Percentiles rank a stretch among this genome's conserved stretches.
Evolutionary conservation across 2,113 vertebrate genomes (phyloP).

Genomic region (Scortum barcoo): DNA sequence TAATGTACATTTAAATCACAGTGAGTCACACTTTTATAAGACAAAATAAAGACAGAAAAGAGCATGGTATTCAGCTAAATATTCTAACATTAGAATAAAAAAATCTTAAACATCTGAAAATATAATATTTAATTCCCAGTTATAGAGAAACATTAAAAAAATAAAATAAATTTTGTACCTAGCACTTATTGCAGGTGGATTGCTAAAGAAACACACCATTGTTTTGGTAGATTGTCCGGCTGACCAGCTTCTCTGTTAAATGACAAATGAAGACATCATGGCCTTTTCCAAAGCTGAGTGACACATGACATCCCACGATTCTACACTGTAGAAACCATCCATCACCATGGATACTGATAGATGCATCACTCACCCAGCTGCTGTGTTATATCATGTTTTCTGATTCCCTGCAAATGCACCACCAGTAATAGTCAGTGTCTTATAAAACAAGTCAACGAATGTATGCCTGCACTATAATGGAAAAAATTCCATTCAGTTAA

Average conservation of each 20-base stretch:
- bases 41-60: neutral
- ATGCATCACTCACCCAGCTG: slow-evolving; percentile 32
- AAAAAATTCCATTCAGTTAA: neutral
- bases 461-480: neutral
- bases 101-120: neutral
- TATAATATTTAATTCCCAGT: neutral
- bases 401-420: neutral
- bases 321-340: neutral
- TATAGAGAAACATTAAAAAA: neutral
- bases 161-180: neutral
- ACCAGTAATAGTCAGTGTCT: neutral
- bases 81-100: slow-evolving; percentile 4
- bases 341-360: slow-evolving; percentile 39
- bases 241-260: neutral
- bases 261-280: neutral
- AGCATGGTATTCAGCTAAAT: neutral
- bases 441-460: neutral
- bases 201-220: neutral
- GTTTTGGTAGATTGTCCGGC: neutral
- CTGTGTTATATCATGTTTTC: slow-evolving; percentile 2
- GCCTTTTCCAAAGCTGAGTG: neutral
- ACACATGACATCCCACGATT: neutral
- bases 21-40: neutral
- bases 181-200: slow-evolving; percentile 2
- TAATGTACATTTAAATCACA: slow-evolving; percentile 26